These are phyloP conservation scores for Drosophila takahashii DNA, from an alignment of 1,140 invertebrate species.

Conservation along the genomic window DNA sequence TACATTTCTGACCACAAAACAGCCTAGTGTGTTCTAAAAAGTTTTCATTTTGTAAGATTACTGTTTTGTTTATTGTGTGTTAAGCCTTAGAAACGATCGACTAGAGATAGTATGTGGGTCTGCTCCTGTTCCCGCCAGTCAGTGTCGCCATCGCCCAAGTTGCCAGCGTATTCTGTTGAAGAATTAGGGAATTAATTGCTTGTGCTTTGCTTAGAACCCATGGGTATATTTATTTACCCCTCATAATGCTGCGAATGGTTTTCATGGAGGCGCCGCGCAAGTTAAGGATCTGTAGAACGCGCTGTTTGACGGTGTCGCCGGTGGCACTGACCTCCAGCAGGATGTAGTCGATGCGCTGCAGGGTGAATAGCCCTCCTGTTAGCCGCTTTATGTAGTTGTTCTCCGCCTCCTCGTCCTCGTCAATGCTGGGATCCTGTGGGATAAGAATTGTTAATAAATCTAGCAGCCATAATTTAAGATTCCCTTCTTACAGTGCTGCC, in stretches of 20 bases:
- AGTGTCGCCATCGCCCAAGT: slow-evolving; percentile 93
- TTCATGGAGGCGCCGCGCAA: slow-evolving; percentile 95
- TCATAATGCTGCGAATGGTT: slow-evolving; percentile 97
- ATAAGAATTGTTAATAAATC: background rate
- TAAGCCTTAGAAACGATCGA: slow-evolving; percentile 94
- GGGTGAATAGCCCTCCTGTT: slow-evolving; percentile 96
- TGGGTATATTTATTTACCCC: slow-evolving; percentile 86
- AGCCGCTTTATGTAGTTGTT: slow-evolving; percentile 94
- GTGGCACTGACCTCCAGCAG: slow-evolving; percentile 96
- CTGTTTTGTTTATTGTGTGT: slow-evolving; percentile 39
- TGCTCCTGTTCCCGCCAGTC: slow-evolving; percentile 95
- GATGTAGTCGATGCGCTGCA: slow-evolving; percentile 98
- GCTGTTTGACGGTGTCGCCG: slow-evolving; percentile 92
- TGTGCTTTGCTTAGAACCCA: background rate
- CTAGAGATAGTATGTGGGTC: slow-evolving; percentile 95
- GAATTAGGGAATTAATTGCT: background rate
- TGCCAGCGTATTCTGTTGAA: slow-evolving; percentile 95
- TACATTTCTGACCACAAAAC: slow-evolving; percentile 2
- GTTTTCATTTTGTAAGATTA: background rate
- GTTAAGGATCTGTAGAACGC: slow-evolving; percentile 95
- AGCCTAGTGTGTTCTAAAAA: slow-evolving; percentile 4
- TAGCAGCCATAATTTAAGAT: background rate
- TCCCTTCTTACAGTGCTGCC: no score
- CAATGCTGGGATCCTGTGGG: slow-evolving; percentile 78
- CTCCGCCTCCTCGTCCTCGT: slow-evolving; percentile 91